These are phyloP conservation scores for Taeniopygia guttata DNA, from an alignment of 2,797 vertebrate species.

Conservation along the genomic window DNA sequence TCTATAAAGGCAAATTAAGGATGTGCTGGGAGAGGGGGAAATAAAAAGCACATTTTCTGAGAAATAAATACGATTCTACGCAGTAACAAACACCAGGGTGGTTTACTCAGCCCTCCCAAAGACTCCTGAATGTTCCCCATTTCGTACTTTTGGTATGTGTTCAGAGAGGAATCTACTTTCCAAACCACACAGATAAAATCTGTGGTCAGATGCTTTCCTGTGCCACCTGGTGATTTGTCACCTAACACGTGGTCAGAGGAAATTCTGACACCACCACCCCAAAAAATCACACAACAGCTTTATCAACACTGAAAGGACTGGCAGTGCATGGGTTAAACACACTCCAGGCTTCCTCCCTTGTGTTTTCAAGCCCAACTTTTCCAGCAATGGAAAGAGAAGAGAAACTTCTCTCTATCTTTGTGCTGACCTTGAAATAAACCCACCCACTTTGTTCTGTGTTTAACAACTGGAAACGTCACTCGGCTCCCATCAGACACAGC, in stretches of 20 bases:
- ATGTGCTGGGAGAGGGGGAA: no score
- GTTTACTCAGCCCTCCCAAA: background rate
- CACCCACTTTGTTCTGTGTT: slow-evolving; percentile 1
- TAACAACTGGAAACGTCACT: background rate
- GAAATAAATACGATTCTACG: background rate
- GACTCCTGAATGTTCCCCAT: background rate
- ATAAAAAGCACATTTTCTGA: background rate
- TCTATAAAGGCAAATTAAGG: background rate
- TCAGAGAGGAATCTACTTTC: background rate
- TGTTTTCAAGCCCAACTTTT: background rate
- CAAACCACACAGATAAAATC: background rate
- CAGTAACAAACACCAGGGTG: background rate
- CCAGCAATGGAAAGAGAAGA: background rate
- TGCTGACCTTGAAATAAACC: slow-evolving; percentile 14
- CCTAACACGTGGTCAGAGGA: background rate
- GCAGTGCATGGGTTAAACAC: background rate
- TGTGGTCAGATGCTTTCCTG: background rate
- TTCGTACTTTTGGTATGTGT: background rate
- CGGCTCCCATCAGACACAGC: background rate
- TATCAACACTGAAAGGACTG: background rate
- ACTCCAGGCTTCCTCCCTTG: background rate
- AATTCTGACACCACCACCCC: background rate
- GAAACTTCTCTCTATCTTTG: background rate
- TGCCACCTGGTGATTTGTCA: background rate
- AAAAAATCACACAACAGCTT: background rate